These are phyloP conservation scores for Ganaspis brasiliensis DNA, from an alignment of 2,888 invertebrate species.

Conservation along the genomic window DNA sequence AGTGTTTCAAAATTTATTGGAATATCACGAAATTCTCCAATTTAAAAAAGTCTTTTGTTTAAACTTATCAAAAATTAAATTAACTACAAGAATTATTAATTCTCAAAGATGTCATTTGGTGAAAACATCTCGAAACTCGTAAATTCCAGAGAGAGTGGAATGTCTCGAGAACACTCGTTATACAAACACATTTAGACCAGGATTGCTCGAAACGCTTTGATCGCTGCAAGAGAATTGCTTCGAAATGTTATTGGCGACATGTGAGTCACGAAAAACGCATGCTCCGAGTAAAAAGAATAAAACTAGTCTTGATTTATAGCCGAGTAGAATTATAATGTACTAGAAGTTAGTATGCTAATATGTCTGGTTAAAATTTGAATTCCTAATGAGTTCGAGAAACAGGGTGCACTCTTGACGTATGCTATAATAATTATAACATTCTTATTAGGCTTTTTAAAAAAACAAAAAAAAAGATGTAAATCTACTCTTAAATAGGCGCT, in stretches of 20 bases:
- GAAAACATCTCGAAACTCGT: neutral
- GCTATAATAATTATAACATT: neutral
- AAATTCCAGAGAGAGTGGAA: conserved; percentile 18
- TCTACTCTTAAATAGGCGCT: conserved; percentile 1
- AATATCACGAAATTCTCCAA: too few relatives aligned
- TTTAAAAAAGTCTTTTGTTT: too few relatives aligned
- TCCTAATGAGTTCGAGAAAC: neutral
- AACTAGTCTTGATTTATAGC: conserved; percentile 21
- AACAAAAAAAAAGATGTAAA: neutral
- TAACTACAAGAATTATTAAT: too few relatives aligned
- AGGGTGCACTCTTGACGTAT: neutral
- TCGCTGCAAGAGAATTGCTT: conserved; percentile 18
- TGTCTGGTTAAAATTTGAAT: conserved; percentile 1
- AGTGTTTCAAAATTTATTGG: too few relatives aligned
- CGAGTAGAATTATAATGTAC: neutral
- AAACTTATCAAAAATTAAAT: too few relatives aligned
- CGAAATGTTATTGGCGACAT: conserved; percentile 2
- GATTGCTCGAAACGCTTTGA: conserved; percentile 17
- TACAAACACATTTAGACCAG: conserved; percentile 12
- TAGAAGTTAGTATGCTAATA: conserved; percentile 21
- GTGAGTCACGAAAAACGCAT: neutral
- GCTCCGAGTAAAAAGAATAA: neutral
- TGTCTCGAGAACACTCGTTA: neutral
- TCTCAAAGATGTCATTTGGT: neutral
- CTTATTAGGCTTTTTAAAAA: neutral